phyloP scores from a whole-genome alignment of 2,888 invertebrate species.

The Acrocyrtus sp. region DNA sequence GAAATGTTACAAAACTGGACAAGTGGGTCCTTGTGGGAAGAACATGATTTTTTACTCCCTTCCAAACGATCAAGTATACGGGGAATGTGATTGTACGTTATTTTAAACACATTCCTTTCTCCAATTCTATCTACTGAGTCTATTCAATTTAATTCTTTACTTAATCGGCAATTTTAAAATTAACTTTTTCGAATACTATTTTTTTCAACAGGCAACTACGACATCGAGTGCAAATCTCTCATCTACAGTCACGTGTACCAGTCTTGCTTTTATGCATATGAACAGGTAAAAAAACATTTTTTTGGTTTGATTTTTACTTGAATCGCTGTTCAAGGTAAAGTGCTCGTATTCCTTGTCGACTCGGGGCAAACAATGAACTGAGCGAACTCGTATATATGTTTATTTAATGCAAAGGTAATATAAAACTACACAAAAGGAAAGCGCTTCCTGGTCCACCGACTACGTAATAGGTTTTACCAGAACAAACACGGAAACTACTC shows the following conservation, averaged over 20 bases:
- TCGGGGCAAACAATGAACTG: background rate
- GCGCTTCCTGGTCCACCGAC: background rate
- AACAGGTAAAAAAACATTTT: conserved; percentile 61
- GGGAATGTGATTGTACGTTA: conserved; percentile 63
- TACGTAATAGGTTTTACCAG: background rate
- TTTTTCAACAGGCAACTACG: conserved; percentile 59
- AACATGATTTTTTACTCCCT: conserved; percentile 63
- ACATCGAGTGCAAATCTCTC: conserved; percentile 62
- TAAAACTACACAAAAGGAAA: background rate
- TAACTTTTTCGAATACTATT: no score
- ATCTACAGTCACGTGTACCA: conserved; percentile 62
- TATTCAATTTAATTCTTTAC: background rate
- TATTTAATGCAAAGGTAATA: no score
- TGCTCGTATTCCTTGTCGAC: no score
- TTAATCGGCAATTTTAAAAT: background rate
- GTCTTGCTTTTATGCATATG: conserved; percentile 63
- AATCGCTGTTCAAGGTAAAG: no score
- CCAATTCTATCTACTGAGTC: background rate
- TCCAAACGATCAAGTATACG: conserved; percentile 54
- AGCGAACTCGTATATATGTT: background rate
- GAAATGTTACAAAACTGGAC: conserved; percentile 61
- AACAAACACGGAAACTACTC: background rate
- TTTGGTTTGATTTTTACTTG: no score
- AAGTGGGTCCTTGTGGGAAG: conserved; percentile 63
- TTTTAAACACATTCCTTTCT: no score